A percentile compares a stretch with the other conserved stretches of the same genome.
phyloP scores from a whole-genome alignment of 2,888 invertebrate genomes.

The Germaria angustata region DNA sequence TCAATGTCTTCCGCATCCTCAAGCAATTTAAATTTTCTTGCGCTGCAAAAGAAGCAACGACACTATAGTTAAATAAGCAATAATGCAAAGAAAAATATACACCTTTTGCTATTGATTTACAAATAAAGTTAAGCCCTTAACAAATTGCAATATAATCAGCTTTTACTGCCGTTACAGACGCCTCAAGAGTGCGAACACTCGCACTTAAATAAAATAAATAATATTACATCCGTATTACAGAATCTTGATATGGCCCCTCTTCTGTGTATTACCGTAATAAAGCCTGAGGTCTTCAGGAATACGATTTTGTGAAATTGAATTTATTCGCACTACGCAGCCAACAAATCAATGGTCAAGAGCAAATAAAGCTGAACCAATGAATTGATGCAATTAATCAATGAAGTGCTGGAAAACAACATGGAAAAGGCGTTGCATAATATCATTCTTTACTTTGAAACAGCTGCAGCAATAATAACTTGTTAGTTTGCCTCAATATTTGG shows the following conservation, averaged over 20 bases:
- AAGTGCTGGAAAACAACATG: conserved; percentile 61
- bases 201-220: conserved; percentile 3
- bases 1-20: conserved; percentile 61
- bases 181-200: conserved; percentile 27
- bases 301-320: conserved; percentile 57
- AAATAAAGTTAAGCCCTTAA: conserved; percentile 63
- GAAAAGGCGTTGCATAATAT: conserved; percentile 63
- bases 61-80: neutral
- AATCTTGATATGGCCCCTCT: neutral
- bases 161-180: conserved; percentile 63
- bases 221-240: conserved; percentile 22
- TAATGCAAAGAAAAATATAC: conserved; percentile 8
- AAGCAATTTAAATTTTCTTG: conserved; percentile 60
- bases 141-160: conserved; percentile 65
- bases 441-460: conserved; percentile 55
- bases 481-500: neutral
- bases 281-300: conserved; percentile 10
- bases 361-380: conserved; percentile 63
- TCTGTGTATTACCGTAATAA: neutral
- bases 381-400: conserved; percentile 66
- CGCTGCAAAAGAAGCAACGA: neutral
- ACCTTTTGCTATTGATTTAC: conserved; percentile 24
- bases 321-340: conserved; percentile 53
- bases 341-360: conserved; percentile 53
- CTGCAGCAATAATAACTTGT: neutral